Evolutionary conservation across 2,888 invertebrate genomes (phyloP).

Genomic region (Rosalia funebris): DNA sequence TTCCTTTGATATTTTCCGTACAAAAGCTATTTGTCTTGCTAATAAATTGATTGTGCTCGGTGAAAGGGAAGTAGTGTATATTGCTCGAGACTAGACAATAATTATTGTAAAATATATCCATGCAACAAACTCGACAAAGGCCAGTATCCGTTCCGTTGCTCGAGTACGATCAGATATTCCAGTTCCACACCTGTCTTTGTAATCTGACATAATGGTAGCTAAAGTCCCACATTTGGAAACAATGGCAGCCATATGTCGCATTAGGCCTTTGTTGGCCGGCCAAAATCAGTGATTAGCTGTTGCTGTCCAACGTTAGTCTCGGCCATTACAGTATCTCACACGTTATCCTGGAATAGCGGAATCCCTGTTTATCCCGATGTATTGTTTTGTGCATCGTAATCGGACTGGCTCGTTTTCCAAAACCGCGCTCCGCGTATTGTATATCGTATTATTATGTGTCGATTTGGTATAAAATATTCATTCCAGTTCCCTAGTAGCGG

Average conservation of each 20-base stretch:
- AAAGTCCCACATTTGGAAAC: conserved; percentile 52
- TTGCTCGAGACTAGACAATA: conserved; percentile 22
- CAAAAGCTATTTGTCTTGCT: conserved; percentile 17
- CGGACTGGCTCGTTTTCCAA: conserved; percentile 15
- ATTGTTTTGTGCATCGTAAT: conserved; percentile 53
- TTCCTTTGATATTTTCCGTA: conserved; percentile 2
- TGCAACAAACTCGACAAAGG: conserved; percentile 26
- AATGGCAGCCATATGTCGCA: conserved; percentile 56
- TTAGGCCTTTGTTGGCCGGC: conserved; percentile 51
- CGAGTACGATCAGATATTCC: conserved; percentile 37
- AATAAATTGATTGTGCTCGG: conserved; percentile 13
- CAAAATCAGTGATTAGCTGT: conserved; percentile 50
- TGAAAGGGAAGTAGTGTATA: conserved; percentile 18
- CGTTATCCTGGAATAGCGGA: conserved; percentile 50
- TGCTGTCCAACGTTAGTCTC: conserved; percentile 39
- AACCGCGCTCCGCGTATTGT: conserved; percentile 4
- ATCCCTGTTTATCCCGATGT: conserved; percentile 51
- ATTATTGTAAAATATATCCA: conserved; percentile 16
- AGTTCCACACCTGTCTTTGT: conserved; percentile 50
- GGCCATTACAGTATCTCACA: conserved; percentile 54
- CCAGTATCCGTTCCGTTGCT: conserved; percentile 10
- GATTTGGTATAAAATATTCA: neutral
- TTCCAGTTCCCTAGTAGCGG: too few species aligned
- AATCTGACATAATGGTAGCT: conserved; percentile 52
- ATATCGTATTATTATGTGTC: neutral